Percentiles rank a stretch among this genome's conserved stretches.
phyloP scores from a whole-genome alignment of 2,888 invertebrate species.

The Cerceris ruficornis region DNA sequence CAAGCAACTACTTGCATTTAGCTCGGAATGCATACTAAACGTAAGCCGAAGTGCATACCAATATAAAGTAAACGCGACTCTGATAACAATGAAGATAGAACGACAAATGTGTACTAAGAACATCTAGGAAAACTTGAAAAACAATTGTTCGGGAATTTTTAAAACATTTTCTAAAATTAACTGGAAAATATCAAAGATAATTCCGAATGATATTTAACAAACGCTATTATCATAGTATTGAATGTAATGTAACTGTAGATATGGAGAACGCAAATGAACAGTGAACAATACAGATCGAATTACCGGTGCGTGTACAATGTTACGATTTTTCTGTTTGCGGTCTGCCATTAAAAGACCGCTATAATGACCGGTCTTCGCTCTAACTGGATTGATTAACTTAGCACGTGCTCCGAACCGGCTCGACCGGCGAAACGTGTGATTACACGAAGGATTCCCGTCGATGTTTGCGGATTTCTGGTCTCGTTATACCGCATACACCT shows the following conservation, averaged over 20 bases:
- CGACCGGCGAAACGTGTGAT: constrained; percentile 44
- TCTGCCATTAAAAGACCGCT: constrained; percentile 27
- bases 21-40: constrained; percentile 38
- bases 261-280: background rate
- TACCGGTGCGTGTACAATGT: background rate
- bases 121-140: background rate
- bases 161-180: background rate
- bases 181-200: background rate
- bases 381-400: constrained; percentile 63
- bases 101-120: background rate
- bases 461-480: constrained; percentile 39
- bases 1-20: constrained; percentile 13
- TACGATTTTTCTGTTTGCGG: constrained; percentile 15
- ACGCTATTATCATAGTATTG: too few relatives aligned
- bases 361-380: constrained; percentile 40
- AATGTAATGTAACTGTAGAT: too few relatives aligned
- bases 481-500: constrained; percentile 23
- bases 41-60: constrained; percentile 25
- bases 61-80: background rate
- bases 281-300: background rate
- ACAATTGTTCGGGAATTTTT: background rate
- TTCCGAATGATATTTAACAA: too few relatives aligned
- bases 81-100: background rate
- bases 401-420: constrained; percentile 51
- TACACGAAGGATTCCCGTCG: constrained; percentile 49